A percentile compares a stretch with the other conserved stretches of the same genome.
Conservation (phyloP, 1,140 invertebrate genomes). For the Geopemphigus sp. region DNA sequence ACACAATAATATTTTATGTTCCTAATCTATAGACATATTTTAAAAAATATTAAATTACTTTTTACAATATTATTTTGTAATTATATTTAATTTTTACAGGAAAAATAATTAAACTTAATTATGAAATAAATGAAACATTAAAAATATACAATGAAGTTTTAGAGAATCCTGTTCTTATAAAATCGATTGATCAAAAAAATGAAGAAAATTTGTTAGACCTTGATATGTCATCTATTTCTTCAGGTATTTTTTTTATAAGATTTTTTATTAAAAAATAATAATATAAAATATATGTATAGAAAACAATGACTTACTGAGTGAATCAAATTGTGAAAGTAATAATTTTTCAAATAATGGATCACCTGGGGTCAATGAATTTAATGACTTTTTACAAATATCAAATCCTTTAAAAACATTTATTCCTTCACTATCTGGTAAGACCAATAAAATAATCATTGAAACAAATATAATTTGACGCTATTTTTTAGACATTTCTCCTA, state of each 20-base stretch:
- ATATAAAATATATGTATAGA: not conserved
- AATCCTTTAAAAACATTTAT: not conserved
- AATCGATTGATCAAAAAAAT: slow-evolving; percentile 5
- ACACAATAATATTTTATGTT: too few species aligned
- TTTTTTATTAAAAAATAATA: too few species aligned
- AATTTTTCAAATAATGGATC: slow-evolving; percentile 8
- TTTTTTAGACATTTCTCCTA: slow-evolving; percentile 8
- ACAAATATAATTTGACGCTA: not conserved
- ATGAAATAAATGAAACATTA: slow-evolving; percentile 50
- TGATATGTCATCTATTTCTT: not conserved
- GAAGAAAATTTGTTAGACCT: slow-evolving; percentile 34
- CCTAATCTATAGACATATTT: too few species aligned
- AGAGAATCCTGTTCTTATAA: not conserved
- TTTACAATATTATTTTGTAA: not conserved
- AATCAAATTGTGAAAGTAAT: slow-evolving; percentile 16
- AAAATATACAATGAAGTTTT: slow-evolving; percentile 38
- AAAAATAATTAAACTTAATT: slow-evolving; percentile 45
- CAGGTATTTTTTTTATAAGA: not conserved
- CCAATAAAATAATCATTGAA: not conserved
- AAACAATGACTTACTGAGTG: slow-evolving; percentile 19
- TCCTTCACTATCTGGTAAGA: slow-evolving; percentile 6
- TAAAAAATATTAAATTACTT: too few species aligned
- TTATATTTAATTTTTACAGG: slow-evolving; percentile 18
- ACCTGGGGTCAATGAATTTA: not conserved
- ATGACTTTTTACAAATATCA: slow-evolving; percentile 29